A percentile compares a stretch with the other conserved stretches of the same genome.
Conservation (phyloP, 2,888 invertebrate genomes). For the Charanyca ferruginea region DNA sequence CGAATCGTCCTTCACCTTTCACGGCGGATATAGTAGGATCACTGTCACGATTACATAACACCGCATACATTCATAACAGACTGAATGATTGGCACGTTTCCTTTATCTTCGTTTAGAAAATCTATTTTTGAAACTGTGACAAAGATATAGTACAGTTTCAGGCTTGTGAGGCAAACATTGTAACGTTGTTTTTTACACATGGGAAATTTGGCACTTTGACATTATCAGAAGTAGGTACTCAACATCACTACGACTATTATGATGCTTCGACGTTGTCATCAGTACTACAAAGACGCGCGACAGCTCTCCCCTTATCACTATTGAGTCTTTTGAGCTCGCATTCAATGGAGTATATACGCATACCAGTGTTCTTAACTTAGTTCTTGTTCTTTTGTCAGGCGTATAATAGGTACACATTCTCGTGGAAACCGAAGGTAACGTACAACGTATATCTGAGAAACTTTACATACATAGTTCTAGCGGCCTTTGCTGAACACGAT, state of each 20-base stretch:
- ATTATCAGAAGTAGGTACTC: constrained; percentile 22
- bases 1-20: constrained; percentile 56
- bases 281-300: constrained; percentile 32
- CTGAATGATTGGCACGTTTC: constrained; percentile 46
- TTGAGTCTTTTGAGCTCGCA: constrained; percentile 38
- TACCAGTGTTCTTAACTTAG: constrained; percentile 1
- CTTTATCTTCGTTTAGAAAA: constrained; percentile 37
- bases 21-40: constrained; percentile 39
- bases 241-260: constrained; percentile 18
- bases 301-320: constrained; percentile 39
- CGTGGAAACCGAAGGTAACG: constrained; percentile 22
- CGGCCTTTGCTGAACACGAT: background rate
- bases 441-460: constrained; percentile 22
- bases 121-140: constrained; percentile 20
- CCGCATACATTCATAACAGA: constrained; percentile 30
- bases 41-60: constrained; percentile 47
- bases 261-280: constrained; percentile 35
- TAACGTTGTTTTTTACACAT: background rate
- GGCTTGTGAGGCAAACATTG: constrained; percentile 11
- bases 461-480: constrained; percentile 4
- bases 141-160: constrained; percentile 26
- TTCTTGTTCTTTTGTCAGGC: constrained; percentile 48
- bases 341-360: constrained; percentile 26
- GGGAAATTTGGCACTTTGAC: constrained; percentile 10
- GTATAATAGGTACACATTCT: constrained; percentile 29